Percentiles rank a stretch among this genome's conserved stretches.
phyloP scores from a whole-genome alignment of 2,113 vertebrate species.

The Periophthalmodon schlosseri region DNA sequence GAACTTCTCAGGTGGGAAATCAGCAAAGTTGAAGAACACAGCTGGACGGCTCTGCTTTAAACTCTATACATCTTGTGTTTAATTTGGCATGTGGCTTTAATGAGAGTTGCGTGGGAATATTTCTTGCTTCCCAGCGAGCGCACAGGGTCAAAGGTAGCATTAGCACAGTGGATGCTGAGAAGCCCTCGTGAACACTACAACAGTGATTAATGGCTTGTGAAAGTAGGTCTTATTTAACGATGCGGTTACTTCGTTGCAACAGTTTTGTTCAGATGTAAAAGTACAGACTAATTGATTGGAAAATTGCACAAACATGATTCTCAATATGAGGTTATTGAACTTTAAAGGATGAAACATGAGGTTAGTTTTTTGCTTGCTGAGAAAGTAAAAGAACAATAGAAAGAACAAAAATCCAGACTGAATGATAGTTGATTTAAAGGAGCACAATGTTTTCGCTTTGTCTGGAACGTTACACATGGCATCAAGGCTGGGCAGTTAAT shows the following conservation, averaged over 20 bases:
- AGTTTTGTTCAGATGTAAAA: neutral
- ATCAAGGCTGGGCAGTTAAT: too few species aligned
- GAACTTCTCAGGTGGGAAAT: slow-evolving; percentile 7
- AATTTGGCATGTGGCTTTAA: slow-evolving; percentile 14
- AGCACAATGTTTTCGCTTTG: too few species aligned
- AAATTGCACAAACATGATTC: neutral
- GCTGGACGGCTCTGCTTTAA: neutral
- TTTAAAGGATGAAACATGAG: slow-evolving; percentile 1
- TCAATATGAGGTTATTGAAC: neutral
- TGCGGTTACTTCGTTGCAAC: neutral
- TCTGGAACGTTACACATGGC: too few species aligned
- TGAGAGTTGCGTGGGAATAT: slow-evolving; percentile 36
- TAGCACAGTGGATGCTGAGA: slow-evolving; percentile 17
- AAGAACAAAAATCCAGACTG: too few species aligned
- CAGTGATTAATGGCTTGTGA: slow-evolving; percentile 21
- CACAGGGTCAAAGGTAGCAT: slow-evolving; percentile 24
- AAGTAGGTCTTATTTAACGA: slow-evolving; percentile 23
- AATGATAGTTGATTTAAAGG: too few species aligned
- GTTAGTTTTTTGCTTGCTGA: too few species aligned
- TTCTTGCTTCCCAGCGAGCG: neutral
- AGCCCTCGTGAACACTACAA: slow-evolving; percentile 13
- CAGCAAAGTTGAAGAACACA: slow-evolving; percentile 8
- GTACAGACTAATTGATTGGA: neutral
- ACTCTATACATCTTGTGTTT: slow-evolving; percentile 1
- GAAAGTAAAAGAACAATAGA: too few species aligned